Percentiles rank a stretch among this genome's conserved stretches.
Evolutionary conservation across 2,797 vertebrate species (phyloP).

Genomic region (Galaxias olidus): DNA sequence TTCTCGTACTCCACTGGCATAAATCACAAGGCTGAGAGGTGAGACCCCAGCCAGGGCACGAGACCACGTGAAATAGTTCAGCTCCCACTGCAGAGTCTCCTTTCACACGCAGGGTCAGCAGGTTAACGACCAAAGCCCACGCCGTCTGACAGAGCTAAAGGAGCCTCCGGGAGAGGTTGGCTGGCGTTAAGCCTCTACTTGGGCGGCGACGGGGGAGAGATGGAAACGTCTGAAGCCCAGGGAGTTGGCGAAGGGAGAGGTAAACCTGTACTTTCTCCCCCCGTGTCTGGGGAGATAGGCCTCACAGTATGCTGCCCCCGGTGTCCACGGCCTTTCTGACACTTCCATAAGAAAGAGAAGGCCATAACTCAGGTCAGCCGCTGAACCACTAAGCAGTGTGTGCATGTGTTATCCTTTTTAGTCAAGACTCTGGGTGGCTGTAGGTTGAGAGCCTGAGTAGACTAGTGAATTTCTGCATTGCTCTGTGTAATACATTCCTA

Average conservation of each 20-base stretch:
- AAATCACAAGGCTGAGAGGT: neutral
- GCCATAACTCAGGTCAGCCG: neutral
- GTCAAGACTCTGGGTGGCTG: neutral
- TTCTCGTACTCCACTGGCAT: too few species aligned
- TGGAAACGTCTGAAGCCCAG: slow-evolving; percentile 5
- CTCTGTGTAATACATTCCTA: too few species aligned
- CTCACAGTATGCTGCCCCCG: slow-evolving; percentile 5
- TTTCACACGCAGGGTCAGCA: slow-evolving; percentile 6
- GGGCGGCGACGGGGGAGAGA: slow-evolving; percentile 1
- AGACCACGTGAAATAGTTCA: neutral
- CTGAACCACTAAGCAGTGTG: neutral
- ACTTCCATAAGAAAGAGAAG: slow-evolving; percentile 10
- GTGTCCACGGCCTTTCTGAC: slow-evolving; percentile 13
- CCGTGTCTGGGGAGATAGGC: slow-evolving; percentile 18
- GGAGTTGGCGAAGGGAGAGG: slow-evolving; percentile 7
- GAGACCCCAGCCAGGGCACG: slow-evolving; percentile 1
- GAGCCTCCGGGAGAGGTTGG: too few species aligned
- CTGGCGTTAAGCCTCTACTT: slow-evolving; percentile 4
- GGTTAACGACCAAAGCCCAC: neutral
- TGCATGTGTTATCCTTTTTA: slow-evolving; percentile 1
- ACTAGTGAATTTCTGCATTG: too few species aligned
- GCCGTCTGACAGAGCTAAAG: too few species aligned
- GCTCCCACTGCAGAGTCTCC: slow-evolving; percentile 4
- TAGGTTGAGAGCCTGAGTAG: too few species aligned
- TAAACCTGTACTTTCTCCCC: slow-evolving; percentile 25